Base-by-base conservation (phyloP, 2,888 invertebrate species). In the Caenorhabditis doughertyi region DNA sequence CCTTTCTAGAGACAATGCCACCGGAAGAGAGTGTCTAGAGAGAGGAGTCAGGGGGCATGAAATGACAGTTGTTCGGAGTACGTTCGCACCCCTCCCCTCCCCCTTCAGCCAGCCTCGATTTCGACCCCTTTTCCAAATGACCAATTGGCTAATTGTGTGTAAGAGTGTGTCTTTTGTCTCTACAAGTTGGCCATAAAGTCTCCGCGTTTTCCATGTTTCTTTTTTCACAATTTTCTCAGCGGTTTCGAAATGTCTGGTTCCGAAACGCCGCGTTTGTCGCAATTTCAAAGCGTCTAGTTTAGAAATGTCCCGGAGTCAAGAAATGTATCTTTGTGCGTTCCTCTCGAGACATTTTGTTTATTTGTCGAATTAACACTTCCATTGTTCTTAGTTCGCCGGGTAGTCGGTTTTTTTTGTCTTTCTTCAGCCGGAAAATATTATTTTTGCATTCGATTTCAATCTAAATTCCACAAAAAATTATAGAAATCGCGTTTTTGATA, bases 21-120 rank as follows among this genome's bases (percentile, higher is more conserved):
- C 4, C 51, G 60, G 67, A 39, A 32, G 32, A 9, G 11, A 39
- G 4, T 4, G 32, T 7, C 4, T 7, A 32, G 32, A 32, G 32
- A 32, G 32, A 70, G 56, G 44, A n/a, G n/a, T n/a, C n/a, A n/a
- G n/a, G 56, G 35, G 21, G 58, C 76, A 76, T 76, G 76, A 49
- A 68, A 56, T 49, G 76, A 68, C 76, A 76, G 76, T 76, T 76
- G 76, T 76, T 76, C 76, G 76, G n/a, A 68, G 76, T 76, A 76
- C 76, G 68, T 76, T 68, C 76, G 68, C 76, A 76, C 76, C 76
- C 67, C 27, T 27, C 47, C 47, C 29, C 29, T 9, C 47, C 62
- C 13, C 13, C 23, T 18, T 58, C 58, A 35, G 32, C 49, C 56
- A 32, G 23, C 39, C n/a, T 56, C 70, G 58, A 58, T 53, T 25